Percentiles rank a stretch among this genome's conserved stretches.
These are phyloP conservation scores for Mnemiopsis leidyi DNA, from an alignment of 37 sponge, comb jelly and placozoan species.

Conservation along the genomic window DNA sequence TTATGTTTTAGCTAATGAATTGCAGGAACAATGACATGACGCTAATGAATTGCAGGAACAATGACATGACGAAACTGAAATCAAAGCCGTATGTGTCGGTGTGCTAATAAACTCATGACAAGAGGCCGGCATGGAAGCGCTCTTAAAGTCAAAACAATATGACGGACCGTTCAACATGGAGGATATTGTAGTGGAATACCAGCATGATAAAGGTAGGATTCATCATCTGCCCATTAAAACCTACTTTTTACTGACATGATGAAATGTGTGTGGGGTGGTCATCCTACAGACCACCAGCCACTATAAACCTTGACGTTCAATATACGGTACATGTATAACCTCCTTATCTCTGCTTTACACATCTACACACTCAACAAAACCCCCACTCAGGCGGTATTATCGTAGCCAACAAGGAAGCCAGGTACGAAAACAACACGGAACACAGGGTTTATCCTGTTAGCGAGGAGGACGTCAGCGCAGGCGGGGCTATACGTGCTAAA, in stretches of 20 bases:
- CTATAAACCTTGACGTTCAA: no score
- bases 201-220: slow-evolving; percentile 60
- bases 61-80: no score
- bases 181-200: slow-evolving; percentile 62
- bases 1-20: no score
- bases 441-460: not conserved
- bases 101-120: not conserved
- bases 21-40: no score
- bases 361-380: no score
- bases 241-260: no score
- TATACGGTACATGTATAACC: no score
- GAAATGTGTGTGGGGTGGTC: no score
- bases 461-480: slow-evolving; percentile 54
- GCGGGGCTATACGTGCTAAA: slow-evolving; percentile 36
- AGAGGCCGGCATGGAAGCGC: slow-evolving; percentile 25
- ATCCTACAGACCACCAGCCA: no score
- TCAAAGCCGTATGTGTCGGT: no score
- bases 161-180: slow-evolving; percentile 12
- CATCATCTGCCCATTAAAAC: not conserved
- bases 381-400: slow-evolving; percentile 50
- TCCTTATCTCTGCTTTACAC: no score
- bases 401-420: slow-evolving; percentile 42
- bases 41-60: no score
- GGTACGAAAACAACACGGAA: slow-evolving; percentile 8
- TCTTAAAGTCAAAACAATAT: not conserved